phyloP scores from a whole-genome alignment of 2,888 invertebrate genomes.

The Idaea dimidiata region DNA sequence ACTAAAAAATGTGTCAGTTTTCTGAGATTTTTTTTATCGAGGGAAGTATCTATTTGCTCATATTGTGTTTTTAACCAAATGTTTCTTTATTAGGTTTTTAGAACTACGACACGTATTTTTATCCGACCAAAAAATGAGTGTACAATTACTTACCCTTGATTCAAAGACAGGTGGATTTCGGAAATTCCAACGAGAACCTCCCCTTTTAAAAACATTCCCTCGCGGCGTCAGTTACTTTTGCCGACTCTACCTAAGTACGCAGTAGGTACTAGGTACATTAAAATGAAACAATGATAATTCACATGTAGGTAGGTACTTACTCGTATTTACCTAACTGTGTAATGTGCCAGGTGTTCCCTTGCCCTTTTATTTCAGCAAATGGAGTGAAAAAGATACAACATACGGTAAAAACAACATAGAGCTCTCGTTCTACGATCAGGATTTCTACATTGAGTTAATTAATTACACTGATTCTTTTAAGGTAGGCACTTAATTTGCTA shows the following conservation, averaged over 20 bases:
- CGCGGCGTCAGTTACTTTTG: too few relatives aligned
- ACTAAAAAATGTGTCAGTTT: too few relatives aligned
- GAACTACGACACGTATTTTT: too few relatives aligned
- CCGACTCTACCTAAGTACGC: neutral
- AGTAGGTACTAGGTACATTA: neutral
- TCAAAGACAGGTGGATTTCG: too few relatives aligned
- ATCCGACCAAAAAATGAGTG: too few relatives aligned
- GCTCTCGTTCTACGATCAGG: constrained; percentile 63
- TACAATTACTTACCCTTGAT: too few relatives aligned
- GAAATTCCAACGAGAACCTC: too few relatives aligned
- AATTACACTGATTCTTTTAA: constrained; percentile 60
- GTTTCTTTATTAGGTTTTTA: too few relatives aligned
- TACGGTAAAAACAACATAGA: constrained; percentile 59
- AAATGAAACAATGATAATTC: neutral
- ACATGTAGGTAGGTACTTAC: neutral
- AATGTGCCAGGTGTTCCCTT: neutral
- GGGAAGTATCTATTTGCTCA: too few relatives aligned
- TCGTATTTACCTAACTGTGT: neutral
- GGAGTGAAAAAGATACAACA: constrained; percentile 38
- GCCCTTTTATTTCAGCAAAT: constrained; percentile 43
- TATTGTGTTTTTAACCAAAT: too few relatives aligned
- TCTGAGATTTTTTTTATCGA: too few relatives aligned
- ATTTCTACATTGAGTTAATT: constrained; percentile 58
- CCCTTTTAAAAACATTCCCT: too few relatives aligned
- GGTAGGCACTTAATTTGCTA: constrained; percentile 36